phyloP scores from a whole-genome alignment of 2,113 vertebrate genomes.

The Peucedramus taeniatus region DNA sequence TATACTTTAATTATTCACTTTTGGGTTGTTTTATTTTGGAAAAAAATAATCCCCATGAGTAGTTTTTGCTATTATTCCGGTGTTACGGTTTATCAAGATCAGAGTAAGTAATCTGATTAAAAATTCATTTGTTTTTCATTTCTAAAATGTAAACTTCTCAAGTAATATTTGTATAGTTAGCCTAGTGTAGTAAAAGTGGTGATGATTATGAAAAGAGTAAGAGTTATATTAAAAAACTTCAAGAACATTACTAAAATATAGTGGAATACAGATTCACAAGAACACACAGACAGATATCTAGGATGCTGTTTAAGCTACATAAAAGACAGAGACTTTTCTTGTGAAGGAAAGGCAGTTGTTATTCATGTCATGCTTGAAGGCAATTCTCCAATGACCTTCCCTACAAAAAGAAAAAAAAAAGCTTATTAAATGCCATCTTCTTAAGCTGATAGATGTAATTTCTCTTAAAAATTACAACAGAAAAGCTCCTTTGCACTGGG shows the following conservation, averaged over 20 bases:
- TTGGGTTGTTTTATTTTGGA: not conserved
- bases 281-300: constrained; percentile 52
- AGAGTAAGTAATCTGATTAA: not conserved
- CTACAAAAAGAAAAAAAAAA: constrained; percentile 29
- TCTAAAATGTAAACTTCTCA: constrained; percentile 59
- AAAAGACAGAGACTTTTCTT: constrained; percentile 37
- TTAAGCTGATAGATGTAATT: not conserved
- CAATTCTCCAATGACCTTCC: constrained; percentile 29
- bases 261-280: not conserved
- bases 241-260: constrained; percentile 5
- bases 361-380: constrained; percentile 53
- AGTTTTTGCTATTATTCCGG: not conserved
- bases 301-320: constrained; percentile 32
- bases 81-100: not conserved
- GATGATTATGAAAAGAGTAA: not conserved
- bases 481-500: not conserved
- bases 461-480: not conserved
- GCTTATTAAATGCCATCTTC: not conserved
- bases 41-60: not conserved
- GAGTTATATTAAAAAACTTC: constrained; percentile 15
- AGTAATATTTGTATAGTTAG: not conserved
- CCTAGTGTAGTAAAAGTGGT: not conserved
- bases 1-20: not conserved
- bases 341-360: constrained; percentile 55
- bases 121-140: constrained; percentile 1